Base-by-base conservation (phyloP, 1,140 invertebrate species). In the Lucilia sericata region DNA sequence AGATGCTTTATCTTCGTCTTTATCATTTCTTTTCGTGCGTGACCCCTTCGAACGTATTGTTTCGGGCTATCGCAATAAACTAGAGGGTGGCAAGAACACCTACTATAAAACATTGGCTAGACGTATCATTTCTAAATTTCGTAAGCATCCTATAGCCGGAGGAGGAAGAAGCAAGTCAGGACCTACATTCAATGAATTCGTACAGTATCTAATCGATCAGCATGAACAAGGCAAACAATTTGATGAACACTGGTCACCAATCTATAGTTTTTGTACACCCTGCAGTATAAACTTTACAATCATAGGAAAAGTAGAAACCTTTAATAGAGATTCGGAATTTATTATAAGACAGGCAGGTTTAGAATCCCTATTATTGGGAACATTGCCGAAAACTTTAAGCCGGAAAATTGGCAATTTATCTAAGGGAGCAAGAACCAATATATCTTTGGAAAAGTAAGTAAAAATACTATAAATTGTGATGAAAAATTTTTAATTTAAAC, bases 31-130 rank as follows among this genome's bases (percentile, higher is more conserved):
- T 25, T 96, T 98, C 85, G 97, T 97, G 0, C 92, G 98, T 25
- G 96, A 98, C 92, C 98, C 98, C 0, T 95, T 98, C 85, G 97
- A 98, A 88, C 93, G 98, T 83, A 92, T 98, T 2, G 89, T 98
- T 19, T 98, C 97, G 2, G 97, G 97, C 13, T 98, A 96, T 91
- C 93, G 96, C 85, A 98, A 98, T 90, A 99, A 99, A 92, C 92
- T 99, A 83, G 94, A 96, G 88, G 93, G 94, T 87, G 94, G 90
- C 90, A 94, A 85, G 87, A 93, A 95, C 86, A 94, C 94, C 3
- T 95, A 93, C 87, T 95, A 96, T 87, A 93, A 94, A 86, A 94
- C 94, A 86, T 91, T 96, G 65, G 94, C 94, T 17, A 92, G 92
- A 65, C 90, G 94, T 65, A 95, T 96, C 74, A 93, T 95, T 60